Evolutionary conservation across 2,797 vertebrate genomes (phyloP), one percentile per base, ranked within the genome.

Genomic region (Poliocrania exsul): DNA sequence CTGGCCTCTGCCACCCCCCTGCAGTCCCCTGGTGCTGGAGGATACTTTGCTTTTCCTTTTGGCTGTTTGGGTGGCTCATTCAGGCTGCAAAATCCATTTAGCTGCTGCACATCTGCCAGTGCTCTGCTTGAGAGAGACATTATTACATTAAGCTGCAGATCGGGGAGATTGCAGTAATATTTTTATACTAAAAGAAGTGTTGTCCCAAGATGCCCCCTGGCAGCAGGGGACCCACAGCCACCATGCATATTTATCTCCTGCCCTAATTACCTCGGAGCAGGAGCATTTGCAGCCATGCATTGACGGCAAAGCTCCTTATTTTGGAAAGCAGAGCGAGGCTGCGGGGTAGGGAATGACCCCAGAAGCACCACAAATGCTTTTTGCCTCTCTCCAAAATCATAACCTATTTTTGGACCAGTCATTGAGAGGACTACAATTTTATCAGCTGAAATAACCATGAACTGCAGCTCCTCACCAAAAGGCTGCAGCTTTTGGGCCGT

Each of bases 131-230:
- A 18, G 62, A 79, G 33, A 56, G 65, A 65, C 2, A 0, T 33
- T 83, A 65, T 60, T 80, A 29, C 80, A 35, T 90, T 95, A 93
- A 92, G 94, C 93, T 69, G 70, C 83, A 61, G 90, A 60, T 33
- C 4, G 5, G 50, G 16, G 83, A 88, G 88, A 90, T 31, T 42
- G 84, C 94, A 53, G 92, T 33, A 29, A 88, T 92, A 82, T 88
- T 90, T 91, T 62, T 73, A 67, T 50, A 24, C 77, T 24, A 6
- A 81, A 85, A 71, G 83, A 83, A 50, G 49, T 6, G 0, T 11
- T 93, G 87, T 94, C 90, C 92, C 78, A 33, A 62, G 71, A 65
- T 91, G 85, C 70, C 86, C 86, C 75, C 47, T 13, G 60, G 60
- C 10, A 10, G 58, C 25, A 3, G 64, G 69, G 67, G 60, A 92